Percentiles rank a stretch among this genome's conserved stretches.
phyloP scores from a whole-genome alignment of 2,888 invertebrate species.

The Nomada lathburiana region DNA sequence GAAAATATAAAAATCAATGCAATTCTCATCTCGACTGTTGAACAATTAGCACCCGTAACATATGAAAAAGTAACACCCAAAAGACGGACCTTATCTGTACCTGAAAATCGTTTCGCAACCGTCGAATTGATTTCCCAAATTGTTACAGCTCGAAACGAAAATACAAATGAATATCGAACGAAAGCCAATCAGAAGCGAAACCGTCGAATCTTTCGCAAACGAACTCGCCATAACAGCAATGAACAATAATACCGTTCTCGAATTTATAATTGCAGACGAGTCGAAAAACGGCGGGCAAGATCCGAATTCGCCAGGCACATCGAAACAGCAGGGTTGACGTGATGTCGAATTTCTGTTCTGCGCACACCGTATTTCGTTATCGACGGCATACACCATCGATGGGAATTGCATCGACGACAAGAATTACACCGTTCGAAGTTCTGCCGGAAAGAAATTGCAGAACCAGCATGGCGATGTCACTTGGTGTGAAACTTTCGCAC shows the following conservation, averaged over 20 bases:
- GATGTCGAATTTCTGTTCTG: neutral
- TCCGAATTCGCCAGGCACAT: conserved; percentile 57
- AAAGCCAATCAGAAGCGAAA: no score
- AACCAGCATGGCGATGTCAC: neutral
- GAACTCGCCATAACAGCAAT: no score
- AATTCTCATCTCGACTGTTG: neutral
- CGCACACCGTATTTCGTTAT: conserved; percentile 18
- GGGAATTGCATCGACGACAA: neutral
- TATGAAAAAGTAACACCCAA: no score
- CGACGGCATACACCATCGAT: conserved; percentile 2
- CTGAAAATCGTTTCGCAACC: no score
- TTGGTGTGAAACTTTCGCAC: neutral
- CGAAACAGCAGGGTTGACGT: conserved; percentile 68
- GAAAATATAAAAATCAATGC: neutral
- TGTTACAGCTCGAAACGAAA: no score
- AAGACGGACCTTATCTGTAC: no score
- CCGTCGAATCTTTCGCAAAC: no score
- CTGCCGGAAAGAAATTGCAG: neutral
- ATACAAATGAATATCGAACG: no score
- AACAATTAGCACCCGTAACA: neutral
- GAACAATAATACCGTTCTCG: no score
- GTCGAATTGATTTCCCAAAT: no score
- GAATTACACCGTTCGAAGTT: neutral
- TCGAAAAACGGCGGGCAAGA: conserved; percentile 49
- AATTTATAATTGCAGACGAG: conserved; percentile 58